These are phyloP conservation scores for Hermaeophaga mercurialis DNA, from an alignment of 2,888 invertebrate species.

Conservation along the genomic window DNA sequence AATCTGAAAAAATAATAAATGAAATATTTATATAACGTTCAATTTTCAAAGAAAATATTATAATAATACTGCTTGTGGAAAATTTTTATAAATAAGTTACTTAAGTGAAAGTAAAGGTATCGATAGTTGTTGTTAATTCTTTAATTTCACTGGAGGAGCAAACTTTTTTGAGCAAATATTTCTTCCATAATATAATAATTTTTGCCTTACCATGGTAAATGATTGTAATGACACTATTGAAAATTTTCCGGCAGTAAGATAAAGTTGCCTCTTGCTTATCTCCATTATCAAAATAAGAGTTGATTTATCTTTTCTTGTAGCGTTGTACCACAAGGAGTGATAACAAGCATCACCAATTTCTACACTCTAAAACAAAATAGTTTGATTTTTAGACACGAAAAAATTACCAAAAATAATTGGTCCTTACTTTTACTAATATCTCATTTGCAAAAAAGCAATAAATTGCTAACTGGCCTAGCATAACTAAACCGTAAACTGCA, in stretches of 20 bases:
- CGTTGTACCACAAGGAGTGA: neutral
- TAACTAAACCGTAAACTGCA: neutral
- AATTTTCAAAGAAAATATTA: too few relatives aligned
- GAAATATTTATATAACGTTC: too few relatives aligned
- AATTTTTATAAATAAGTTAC: too few relatives aligned
- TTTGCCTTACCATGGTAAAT: slow-evolving; percentile 5
- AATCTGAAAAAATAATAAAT: slow-evolving; percentile 4
- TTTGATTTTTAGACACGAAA: neutral
- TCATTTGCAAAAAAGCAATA: slow-evolving; percentile 3
- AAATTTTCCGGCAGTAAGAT: slow-evolving; percentile 2
- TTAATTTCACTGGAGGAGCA: too few relatives aligned
- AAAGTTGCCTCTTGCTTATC: slow-evolving; percentile 1
- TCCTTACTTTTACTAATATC: neutral
- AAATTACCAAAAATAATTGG: too few relatives aligned
- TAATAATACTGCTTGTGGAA: too few relatives aligned
- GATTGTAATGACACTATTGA: neutral
- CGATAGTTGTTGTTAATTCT: too few relatives aligned
- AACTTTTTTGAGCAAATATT: too few relatives aligned
- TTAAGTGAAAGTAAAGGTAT: too few relatives aligned
- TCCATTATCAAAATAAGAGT: slow-evolving; percentile 6
- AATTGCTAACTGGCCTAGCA: neutral
- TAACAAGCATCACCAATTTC: slow-evolving; percentile 4
- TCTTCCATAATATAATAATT: too few relatives aligned
- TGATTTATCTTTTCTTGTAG: neutral
- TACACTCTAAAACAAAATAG: slow-evolving; percentile 1